Evolutionary conservation across 37 sponge, comb jelly and placozoan genomes (phyloP).

Genomic region (Haliclona indistincta): DNA sequence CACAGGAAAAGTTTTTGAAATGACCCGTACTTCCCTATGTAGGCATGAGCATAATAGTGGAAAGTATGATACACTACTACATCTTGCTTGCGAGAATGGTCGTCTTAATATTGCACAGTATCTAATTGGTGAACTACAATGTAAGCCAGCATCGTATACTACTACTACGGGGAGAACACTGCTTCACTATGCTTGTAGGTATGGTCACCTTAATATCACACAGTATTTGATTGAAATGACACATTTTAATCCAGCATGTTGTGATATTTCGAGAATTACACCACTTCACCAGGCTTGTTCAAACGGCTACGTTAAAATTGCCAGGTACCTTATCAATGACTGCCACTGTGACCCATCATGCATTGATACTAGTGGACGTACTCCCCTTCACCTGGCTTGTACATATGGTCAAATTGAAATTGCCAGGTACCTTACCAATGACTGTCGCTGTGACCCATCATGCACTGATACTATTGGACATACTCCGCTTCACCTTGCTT

Average conservation of each 20-base stretch:
- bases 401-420: neutral
- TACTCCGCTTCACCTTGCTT: conserved; percentile 14
- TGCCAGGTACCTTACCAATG: neutral
- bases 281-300: neutral
- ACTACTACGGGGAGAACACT: no score
- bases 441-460: neutral
- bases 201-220: neutral
- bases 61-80: no score
- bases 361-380: neutral
- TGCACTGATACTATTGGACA: neutral
- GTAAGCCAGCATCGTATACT: no score
- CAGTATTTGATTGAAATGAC: neutral
- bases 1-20: neutral
- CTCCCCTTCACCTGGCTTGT: neutral
- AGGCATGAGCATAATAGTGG: neutral
- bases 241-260: neutral
- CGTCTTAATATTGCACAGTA: no score
- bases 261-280: neutral
- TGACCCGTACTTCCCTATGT: neutral
- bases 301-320: neutral
- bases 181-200: no score
- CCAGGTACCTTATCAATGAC: no score
- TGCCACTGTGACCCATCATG: no score
- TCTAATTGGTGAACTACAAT: neutral
- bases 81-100: no score